These are phyloP conservation scores for Enoplosus armatus DNA, from an alignment of 2,797 vertebrate genomes.

Conservation along the genomic window DNA sequence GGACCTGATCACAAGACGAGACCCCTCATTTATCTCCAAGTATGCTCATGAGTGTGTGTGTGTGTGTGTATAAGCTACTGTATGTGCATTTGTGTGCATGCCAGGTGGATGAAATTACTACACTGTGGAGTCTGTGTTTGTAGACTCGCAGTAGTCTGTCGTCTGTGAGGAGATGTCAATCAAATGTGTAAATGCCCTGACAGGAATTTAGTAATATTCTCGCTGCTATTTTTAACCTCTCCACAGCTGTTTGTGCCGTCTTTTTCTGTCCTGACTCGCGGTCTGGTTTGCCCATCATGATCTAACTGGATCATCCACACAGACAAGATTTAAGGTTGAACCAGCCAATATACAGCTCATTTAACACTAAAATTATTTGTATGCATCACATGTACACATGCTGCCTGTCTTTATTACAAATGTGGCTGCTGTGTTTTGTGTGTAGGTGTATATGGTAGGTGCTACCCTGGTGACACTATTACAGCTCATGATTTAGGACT, in stretches of 20 bases:
- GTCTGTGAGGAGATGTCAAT: constrained; percentile 40
- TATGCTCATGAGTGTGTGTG: neutral
- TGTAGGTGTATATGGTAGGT: constrained; percentile 25
- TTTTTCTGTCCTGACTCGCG: constrained; percentile 1
- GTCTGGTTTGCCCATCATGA: constrained; percentile 4
- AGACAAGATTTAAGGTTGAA: constrained; percentile 5
- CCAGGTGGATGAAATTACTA: neutral
- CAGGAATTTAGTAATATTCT: constrained; percentile 37
- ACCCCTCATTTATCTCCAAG: constrained; percentile 44
- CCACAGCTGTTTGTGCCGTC: constrained; percentile 23
- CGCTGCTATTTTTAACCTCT: constrained; percentile 55
- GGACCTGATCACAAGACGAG: constrained; percentile 38
- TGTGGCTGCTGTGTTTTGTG: constrained; percentile 20
- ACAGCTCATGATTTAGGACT: constrained; percentile 69
- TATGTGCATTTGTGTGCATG: neutral
- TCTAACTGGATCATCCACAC: neutral
- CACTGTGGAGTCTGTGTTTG: constrained; percentile 10
- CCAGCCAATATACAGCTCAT: neutral
- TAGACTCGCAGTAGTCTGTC: constrained; percentile 17
- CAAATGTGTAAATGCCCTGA: constrained; percentile 42
- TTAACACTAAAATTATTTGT: neutral
- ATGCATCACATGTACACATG: constrained; percentile 7
- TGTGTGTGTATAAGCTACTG: neutral
- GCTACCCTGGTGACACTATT: constrained; percentile 49
- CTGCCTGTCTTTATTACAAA: constrained; percentile 26